Evolutionary conservation across 2,797 vertebrate genomes (phyloP).

Genomic region (Presbytis comata): DNA sequence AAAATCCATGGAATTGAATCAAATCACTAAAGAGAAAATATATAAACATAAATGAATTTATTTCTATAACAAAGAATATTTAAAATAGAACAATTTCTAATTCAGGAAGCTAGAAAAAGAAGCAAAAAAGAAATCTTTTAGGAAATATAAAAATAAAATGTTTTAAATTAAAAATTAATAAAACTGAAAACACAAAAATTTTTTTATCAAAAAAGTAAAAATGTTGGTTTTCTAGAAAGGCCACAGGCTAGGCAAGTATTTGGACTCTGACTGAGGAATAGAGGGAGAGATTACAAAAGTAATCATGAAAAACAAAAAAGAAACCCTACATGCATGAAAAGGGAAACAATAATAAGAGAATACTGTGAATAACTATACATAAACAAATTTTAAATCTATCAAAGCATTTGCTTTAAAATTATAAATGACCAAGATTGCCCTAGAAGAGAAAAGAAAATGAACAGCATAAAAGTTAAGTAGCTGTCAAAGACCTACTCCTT

Average conservation of each 20-base stretch:
- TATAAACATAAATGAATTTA: neutral
- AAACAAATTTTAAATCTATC: neutral
- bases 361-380: neutral
- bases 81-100: neutral
- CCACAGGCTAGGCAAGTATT: neutral
- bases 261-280: neutral
- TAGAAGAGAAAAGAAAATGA: neutral
- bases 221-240: neutral
- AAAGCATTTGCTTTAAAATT: neutral
- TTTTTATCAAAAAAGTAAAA: neutral
- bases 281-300: neutral
- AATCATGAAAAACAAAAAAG: neutral
- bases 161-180: neutral
- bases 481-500: neutral
- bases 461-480: neutral
- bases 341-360: neutral
- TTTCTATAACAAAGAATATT: neutral
- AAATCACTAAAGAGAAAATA: neutral
- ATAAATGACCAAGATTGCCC: neutral
- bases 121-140: neutral
- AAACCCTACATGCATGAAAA: neutral
- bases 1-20: neutral
- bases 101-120: neutral
- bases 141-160: neutral
- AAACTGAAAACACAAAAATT: neutral